Base-by-base conservation (phyloP, 2,888 invertebrate species). In the Hyppa rectilinea region DNA sequence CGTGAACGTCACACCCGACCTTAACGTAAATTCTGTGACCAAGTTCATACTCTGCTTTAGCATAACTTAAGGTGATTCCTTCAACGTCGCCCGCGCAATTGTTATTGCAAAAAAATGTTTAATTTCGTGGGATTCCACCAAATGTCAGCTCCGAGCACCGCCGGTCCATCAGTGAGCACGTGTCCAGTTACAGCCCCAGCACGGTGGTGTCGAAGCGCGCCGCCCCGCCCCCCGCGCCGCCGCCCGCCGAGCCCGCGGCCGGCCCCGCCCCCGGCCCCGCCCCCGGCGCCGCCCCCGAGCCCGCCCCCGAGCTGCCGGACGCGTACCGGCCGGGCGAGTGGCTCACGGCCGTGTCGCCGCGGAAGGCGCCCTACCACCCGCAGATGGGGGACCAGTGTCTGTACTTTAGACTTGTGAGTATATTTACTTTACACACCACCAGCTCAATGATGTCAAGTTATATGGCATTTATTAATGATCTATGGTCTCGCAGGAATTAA, bases 341-440 rank as follows among this genome's bases (percentile, higher is more conserved):
- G 99, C 96, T 99, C 68, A 98, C 98, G 0, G 98, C 98, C 88
- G 98, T 98, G 43, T 97, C 98, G 83, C 99, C 99, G 0, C 97
- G 98, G 56, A 99, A 99, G 94, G 98, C 99, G 58, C 99, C 99
- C 2, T 99, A 99, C 94, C 98, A 99, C 91, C 99, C 99, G 9
- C 99, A 99, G 96, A 98, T 99, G 94, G 95, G 95, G 0, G 99
- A 99, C 92, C 98, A 98, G 91, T 97, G 98, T 29, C 97, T 98
- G 31, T 99, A 98, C 93, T 98, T 98, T 82, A 76, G 94, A 31
- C 86, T 94, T 2, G 78, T 78, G 20, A 65, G 76, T 67, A 14
- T 14, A 12, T 23, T 52, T 23, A 12, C 10, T 26, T n/a, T n/a
- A n/a, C n/a, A n/a, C n/a, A n/a, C n/a, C n/a, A n/a, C n/a, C n/a